Percentiles rank a stretch among this genome's conserved stretches.
Evolutionary conservation across 2,797 vertebrate genomes (phyloP).

Genomic region (Pseudotriccus pelzelni): DNA sequence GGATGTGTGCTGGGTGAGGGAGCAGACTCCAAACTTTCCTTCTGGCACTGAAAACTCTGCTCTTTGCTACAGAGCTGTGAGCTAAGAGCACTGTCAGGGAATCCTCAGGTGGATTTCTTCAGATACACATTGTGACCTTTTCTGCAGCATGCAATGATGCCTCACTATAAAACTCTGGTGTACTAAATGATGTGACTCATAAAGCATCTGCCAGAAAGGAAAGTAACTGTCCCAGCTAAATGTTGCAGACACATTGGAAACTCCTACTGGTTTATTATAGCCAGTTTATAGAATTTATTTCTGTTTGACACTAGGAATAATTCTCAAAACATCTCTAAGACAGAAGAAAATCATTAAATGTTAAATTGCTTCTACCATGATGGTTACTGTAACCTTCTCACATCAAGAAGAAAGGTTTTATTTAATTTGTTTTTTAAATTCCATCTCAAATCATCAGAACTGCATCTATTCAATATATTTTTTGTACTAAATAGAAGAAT

Average conservation of each 20-base stretch:
- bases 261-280: background rate
- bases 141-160: background rate
- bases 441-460: background rate
- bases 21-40: background rate
- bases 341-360: constrained; percentile 1
- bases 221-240: background rate
- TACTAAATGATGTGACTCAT: background rate
- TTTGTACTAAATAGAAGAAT: background rate
- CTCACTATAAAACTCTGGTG: background rate
- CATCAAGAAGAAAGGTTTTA: background rate
- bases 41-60: background rate
- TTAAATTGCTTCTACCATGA: background rate
- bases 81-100: background rate
- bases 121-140: background rate
- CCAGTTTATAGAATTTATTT: constrained; percentile 18
- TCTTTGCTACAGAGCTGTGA: background rate
- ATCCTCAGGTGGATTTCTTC: background rate
- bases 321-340: background rate
- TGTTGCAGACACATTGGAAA: background rate
- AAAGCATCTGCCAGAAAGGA: background rate
- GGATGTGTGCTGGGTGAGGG: background rate
- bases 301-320: background rate
- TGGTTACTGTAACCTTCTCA: background rate
- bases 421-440: background rate
- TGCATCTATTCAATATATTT: background rate